Evolutionary conservation across 2,113 vertebrate species (phyloP), one percentile per base, ranked within the genome.

Genomic region (Uria lomvia): DNA sequence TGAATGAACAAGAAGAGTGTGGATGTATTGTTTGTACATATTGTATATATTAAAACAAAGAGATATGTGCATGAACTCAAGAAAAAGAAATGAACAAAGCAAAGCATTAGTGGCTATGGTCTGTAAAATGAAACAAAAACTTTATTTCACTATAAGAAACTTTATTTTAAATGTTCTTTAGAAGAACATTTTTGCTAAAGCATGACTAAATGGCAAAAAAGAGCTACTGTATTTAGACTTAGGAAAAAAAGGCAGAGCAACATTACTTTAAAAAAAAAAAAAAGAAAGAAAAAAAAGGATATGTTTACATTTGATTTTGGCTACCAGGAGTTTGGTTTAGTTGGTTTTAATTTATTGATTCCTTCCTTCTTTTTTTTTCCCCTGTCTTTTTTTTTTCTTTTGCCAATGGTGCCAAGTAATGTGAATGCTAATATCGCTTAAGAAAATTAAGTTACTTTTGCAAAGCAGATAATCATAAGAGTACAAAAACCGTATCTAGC

Each of bases 21-120:
- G 99, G 99, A 99, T 99, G 99, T 99, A 99, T 98, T 99, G 99
- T 99, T 99, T 99, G 99, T 99, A 99, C 97, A 99, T 99, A 99
- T 96, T 99, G 99, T 99, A 99, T 99, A 99, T 99, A 99, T 92
- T 99, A 99, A 99, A 99, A 99, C 98, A 98, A 98, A 99, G 99
- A 99, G 99, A 98, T 99, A 99, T 98, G 98, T 99, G 99, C 99
- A 99, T 99, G 99, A 99, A 98, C 98, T 98, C 98, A 99, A 99
- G 98, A 99, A 98, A 99, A 99, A 99, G 99, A 98, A 98, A 98
- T 97, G 98, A 98, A 98, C 98, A 98, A 98, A 98, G 98, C 98
- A 99, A 99, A 99, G 99, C 99, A 99, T 99, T 99, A 99, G 99
- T 99, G 99, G 99, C 99, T 99, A 99, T 99, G 99, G 99, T 99